Base-by-base conservation (phyloP, 1,140 invertebrate species). In the Cylas formicarius region DNA sequence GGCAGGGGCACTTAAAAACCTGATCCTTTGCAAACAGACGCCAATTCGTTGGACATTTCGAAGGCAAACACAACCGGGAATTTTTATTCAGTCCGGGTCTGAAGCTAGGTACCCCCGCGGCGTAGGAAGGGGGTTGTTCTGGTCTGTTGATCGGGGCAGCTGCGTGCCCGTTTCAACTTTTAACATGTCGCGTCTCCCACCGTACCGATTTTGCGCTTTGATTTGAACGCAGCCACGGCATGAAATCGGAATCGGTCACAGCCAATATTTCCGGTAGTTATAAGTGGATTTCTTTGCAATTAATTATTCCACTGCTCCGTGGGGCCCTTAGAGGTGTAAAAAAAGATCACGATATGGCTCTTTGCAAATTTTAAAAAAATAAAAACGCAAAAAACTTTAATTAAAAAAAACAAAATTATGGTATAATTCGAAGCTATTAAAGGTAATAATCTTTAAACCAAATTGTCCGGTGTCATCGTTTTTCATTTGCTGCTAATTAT, bases 81-180 rank as follows among this genome's bases (percentile, higher is more conserved):
- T 26, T 36, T 18, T 20, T 39, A 36, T 18, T 11, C 22, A 50
- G 46, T 50, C 48, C 42, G 19, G 26, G 35, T 43, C 48, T 41
- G 37, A 23, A 24, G 48, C 23, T 24, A 37, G 23, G 42, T 34
- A 43, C 35, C 20, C 33, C 32, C 40, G 11, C 18, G 36, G 11
- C 34, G 32, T 14, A 40, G 18, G 36, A 35, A 23, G 34, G 39
- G 53, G 57, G 56, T 58, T 56, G 58, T 58, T 60, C 49, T 55
- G 56, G 52, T 58, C 54, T 56, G 47, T 39, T 57, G 58, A 55
- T 58, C 52, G 54, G 52, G 56, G 50, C 58, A 60, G 58, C 58
- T 60, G 58, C 48, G 38, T n/a, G n/a, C n/a, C n/a, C n/a, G n/a
- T n/a, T n/a, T n/a, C n/a, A n/a, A n/a, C n/a, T n/a, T n/a, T n/a